Base-by-base conservation (phyloP, 2,797 vertebrate species). In the Phaenicophaeus curvirostris region DNA sequence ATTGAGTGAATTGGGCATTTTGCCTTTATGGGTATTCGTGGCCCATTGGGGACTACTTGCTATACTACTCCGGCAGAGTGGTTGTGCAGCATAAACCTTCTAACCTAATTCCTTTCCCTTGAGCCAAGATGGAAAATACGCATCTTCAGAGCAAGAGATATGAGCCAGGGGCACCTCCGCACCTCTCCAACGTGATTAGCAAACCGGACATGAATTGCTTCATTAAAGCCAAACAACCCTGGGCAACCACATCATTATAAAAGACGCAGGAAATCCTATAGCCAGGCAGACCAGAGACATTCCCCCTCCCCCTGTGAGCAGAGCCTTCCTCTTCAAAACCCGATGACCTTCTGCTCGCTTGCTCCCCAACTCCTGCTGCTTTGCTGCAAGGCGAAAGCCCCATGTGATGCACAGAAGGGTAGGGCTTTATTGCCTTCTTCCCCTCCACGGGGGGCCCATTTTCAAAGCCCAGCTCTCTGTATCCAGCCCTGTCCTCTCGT, bases 321-420 rank as follows among this genome's bases (percentile, higher is more conserved):
- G 66, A 85, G 30, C 30, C 68, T 18, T 53, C 48, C n/a, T 66
- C 87, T 89, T 68, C 68, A 14, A 85, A 91, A 10, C 67, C 39
- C 37, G 0, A 7, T 48, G 87, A 89, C 84, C 63, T 95, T 30
- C 25, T 41, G 77, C 71, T 85, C 8, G 2, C 50, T 31, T 58
- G 55, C n/a, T 87, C 63, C 57, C 51, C 59, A 39, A 14, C 87
- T 87, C 85, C 89, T 59, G 89, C 92, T 92, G 92, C 77, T 90
- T 57, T 2, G 12, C 61, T 35, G 54, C 4, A 4, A 78, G 80
- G 58, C 1, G 3, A 89, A 44, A 71, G 42, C 62, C 68, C 11
- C 1, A 5, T 9, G 59, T 0, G 8, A 65, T 15, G 46, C 4
- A 0, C 0, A 0, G 50, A 72, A 39, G 33, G 41, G 12, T 41